Evolutionary conservation across 2,797 vertebrate genomes (phyloP), one percentile per base, ranked within the genome.

Genomic region (Pyrrhura leucotis): DNA sequence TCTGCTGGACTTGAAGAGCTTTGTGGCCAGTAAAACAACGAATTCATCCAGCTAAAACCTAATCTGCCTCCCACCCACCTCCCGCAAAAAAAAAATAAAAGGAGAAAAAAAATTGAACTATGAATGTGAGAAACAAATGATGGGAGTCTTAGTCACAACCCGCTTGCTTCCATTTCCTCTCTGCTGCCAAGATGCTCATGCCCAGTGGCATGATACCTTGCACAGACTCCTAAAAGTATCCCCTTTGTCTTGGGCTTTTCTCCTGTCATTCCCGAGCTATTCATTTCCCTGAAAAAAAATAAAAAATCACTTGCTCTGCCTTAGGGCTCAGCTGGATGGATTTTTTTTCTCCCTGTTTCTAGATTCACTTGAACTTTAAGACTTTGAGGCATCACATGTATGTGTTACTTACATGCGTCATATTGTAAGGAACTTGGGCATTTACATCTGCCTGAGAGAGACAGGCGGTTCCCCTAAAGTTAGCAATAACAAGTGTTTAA

Each of bases 201-300:
- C 39, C 67, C 62, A 72, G 69, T 0, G 0, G 54, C 3, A 0
- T 0, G 1, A 45, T 54, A 86, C 66, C 69, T 93, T 91, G 33
- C 31, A 28, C 8, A 48, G 71, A 48, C 45, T 84, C 77, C 58
- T 92, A 85, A 92, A 92, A 92, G 71, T 83, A 92, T 3, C 31
- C 37, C 59, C 9, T 67, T 86, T 82, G n/a, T 59, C 69, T 51
- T 59, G 15, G 42, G 72, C 19, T 45, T 85, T 59, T 84, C 42
- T 88, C 26, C 18, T 77, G 53, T 33, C 59, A 25, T 45, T 82
- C 51, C n/a, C 82, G 33, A 93, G 21, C 62, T 69, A 67, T 42
- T 71, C 11, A 53, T 28, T 69, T 86, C 63, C 50, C 45, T 2
- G 3, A 35, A 45, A 68, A 77, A 22, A 13, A 72, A 75, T 33